These are phyloP conservation scores for Poecilia wingei DNA, from an alignment of 2,797 vertebrate species.

Conservation along the genomic window DNA sequence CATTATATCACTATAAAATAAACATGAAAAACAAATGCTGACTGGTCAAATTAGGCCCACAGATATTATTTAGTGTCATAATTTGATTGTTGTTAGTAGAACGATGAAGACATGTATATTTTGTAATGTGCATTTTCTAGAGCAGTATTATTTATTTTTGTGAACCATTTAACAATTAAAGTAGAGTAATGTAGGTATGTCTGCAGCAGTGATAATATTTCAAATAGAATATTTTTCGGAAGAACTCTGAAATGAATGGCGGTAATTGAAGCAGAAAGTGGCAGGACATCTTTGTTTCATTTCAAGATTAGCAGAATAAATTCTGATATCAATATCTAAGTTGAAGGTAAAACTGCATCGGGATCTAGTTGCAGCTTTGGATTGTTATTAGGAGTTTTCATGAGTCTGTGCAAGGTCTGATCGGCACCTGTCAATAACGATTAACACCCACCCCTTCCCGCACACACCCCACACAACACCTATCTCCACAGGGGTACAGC, in stretches of 20 bases:
- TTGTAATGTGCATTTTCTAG: not conserved
- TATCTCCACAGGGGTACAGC: constrained; percentile 32
- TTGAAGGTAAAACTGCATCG: not conserved
- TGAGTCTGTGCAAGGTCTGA: constrained; percentile 41
- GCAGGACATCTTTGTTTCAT: not conserved
- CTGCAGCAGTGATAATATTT: not conserved
- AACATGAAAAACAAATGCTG: not conserved
- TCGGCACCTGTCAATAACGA: constrained; percentile 64
- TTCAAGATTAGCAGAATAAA: not conserved
- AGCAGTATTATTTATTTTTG: not conserved
- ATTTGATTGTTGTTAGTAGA: not conserved
- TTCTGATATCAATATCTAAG: not conserved
- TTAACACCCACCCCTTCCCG: not conserved
- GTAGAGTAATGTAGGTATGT: not conserved
- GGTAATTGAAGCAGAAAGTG: not conserved
- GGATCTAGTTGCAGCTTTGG: not conserved
- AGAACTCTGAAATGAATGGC: not conserved
- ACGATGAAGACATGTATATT: not conserved
- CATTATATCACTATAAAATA: not conserved
- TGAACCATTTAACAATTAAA: not conserved
- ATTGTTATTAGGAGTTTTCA: constrained; percentile 1
- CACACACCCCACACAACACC: constrained; percentile 2
- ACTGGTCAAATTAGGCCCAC: not conserved
- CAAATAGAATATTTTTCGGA: not conserved
- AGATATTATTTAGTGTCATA: not conserved